A percentile compares a stretch with the other conserved stretches of the same genome.
Conservation (phyloP, 2,113 vertebrate genomes). For the Marmota monax region DNA sequence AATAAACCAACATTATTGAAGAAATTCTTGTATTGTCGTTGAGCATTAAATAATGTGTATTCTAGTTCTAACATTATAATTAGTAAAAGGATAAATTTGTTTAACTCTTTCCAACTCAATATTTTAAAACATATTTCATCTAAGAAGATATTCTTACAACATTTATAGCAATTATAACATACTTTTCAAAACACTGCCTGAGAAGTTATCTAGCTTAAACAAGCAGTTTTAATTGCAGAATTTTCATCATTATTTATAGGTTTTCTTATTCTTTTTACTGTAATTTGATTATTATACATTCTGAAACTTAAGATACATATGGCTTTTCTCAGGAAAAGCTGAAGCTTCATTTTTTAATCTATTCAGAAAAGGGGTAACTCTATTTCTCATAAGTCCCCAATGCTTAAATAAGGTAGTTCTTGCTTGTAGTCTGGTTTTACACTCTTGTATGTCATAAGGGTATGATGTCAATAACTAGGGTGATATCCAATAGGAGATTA, state of each 20-base stretch:
- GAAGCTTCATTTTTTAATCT: background rate
- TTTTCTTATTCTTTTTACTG: background rate
- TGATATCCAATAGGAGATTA: background rate
- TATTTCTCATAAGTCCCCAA: background rate
- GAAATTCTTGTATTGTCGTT: background rate
- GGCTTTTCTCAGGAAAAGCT: background rate
- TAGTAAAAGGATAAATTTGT: background rate
- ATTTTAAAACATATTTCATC: background rate
- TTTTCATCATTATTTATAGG: background rate
- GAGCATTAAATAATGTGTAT: background rate
- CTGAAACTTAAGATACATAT: background rate
- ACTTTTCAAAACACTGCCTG: background rate
- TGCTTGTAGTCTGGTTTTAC: background rate
- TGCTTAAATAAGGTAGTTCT: background rate
- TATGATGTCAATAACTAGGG: background rate
- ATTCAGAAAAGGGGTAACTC: background rate
- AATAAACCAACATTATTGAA: background rate
- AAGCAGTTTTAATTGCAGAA: background rate
- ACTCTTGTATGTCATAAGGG: background rate
- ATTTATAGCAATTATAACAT: background rate
- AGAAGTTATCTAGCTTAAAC: background rate
- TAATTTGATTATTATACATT: background rate
- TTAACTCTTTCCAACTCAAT: background rate
- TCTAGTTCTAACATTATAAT: background rate
- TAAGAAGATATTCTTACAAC: background rate